Evolutionary conservation across 2,797 vertebrate species (phyloP).

Genomic region (Coilia nasus): DNA sequence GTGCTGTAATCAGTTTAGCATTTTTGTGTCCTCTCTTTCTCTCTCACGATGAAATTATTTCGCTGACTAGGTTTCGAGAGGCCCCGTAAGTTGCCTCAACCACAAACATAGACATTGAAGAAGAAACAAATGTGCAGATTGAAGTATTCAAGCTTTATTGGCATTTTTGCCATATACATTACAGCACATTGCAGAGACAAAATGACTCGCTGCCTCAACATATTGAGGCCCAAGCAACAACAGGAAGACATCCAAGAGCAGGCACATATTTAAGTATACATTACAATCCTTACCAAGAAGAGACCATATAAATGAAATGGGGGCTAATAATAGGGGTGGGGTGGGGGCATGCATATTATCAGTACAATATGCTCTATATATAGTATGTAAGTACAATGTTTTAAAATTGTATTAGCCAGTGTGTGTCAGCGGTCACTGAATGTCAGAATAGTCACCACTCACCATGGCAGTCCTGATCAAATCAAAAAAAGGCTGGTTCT

Average conservation of each 20-base stretch:
- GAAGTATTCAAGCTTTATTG: no score
- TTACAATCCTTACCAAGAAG: no score
- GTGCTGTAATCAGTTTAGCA: constrained; percentile 60
- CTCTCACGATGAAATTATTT: constrained; percentile 15
- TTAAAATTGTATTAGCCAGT: no score
- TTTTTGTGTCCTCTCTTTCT: constrained; percentile 47
- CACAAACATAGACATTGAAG: neutral
- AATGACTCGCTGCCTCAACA: no score
- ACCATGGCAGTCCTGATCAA: neutral
- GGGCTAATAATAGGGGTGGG: no score
- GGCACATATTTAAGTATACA: no score
- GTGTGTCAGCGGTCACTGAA: neutral
- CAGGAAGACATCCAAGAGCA: neutral
- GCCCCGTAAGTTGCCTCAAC: neutral
- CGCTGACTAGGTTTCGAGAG: constrained; percentile 12
- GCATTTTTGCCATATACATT: no score
- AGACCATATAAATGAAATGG: no score
- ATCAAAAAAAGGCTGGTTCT: neutral
- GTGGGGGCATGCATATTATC: no score
- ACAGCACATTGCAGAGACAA: no score
- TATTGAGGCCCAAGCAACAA: neutral
- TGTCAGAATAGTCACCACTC: neutral
- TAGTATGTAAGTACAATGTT: no score
- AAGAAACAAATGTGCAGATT: neutral
- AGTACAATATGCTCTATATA: no score